Base-by-base conservation (phyloP, 1,140 invertebrate genomes). In the Neocloeon triangulifer region DNA sequence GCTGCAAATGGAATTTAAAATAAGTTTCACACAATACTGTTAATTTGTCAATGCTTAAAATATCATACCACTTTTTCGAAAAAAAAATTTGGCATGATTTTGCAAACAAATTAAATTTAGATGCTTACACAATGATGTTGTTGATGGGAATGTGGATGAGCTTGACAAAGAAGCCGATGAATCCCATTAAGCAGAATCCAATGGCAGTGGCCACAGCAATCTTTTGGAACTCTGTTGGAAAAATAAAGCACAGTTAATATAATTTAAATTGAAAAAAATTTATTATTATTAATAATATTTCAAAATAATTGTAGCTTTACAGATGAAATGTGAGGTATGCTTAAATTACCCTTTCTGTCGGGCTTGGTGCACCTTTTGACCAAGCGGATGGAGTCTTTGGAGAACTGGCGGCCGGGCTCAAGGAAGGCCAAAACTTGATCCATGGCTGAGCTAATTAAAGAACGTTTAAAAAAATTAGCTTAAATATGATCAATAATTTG, bases 81-180 rank as follows among this genome's bases (percentile, higher is more conserved):
- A n/a, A n/a, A n/a, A n/a, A n/a, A n/a, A n/a, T n/a, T n/a, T n/a
- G n/a, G n/a, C n/a, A n/a, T n/a, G n/a, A n/a, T n/a, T n/a, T n/a
- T n/a, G n/a, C n/a, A n/a, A n/a, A n/a, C n/a, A n/a, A n/a, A n/a
- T n/a, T n/a, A n/a, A n/a, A 35, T n/a, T n/a, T n/a, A n/a, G 6
- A 27, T 45, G 64, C 62, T 64, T 60, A 66, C 68, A 98, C 92
- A 66, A 98, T 97, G 52, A 98, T 97, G 58, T 97, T 97, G 60
- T 97, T 99, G 61, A 99, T 99, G 38, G 95, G 95, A 56, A 99
- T 98, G 58, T 98, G 92, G 52, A 98, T 98, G 32, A 98, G 64
- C 61, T 99, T 99, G 5, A 98, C 94, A 46, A 99, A 98, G 62
- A 99, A 99, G 43, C 94, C 94, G 55, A 99, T 98, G 56, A 99